Evolutionary conservation across 37 sponge, comb jelly and placozoan species (phyloP), one percentile per base, ranked within the genome.

Genomic region (Axinella damicornis): DNA sequence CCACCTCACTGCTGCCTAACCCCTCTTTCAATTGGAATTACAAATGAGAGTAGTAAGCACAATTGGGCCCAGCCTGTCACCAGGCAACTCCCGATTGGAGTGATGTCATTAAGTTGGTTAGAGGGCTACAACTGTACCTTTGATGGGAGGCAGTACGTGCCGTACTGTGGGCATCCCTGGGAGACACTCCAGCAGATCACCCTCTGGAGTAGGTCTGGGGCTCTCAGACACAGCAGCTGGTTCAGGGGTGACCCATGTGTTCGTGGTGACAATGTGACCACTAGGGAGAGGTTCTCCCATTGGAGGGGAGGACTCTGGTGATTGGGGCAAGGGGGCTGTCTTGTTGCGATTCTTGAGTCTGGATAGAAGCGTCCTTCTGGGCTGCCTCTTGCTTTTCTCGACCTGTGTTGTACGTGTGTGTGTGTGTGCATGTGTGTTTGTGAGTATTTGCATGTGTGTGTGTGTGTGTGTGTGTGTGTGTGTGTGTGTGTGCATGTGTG

Each of bases 301-400:
- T 27, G 31, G 32, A 32, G 68, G 27, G 68, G 68, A 33, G 68
- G 68, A 19, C 20, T 32, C 19, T 22, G 28, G 25, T 17, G 75
- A 55, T n/a, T 74, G 56, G 25, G 75, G 37, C 18, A 57, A 21
- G 15, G 75, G 85, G 20, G 59, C 69, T 33, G 66, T 85, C 40
- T 53, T 66, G 35, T 67, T 76, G 6, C 85, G 68, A 56, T 67
- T 76, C 59, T 85, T 85, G 18, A 85, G 59, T 31, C 85, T 39
- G 22, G 85, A 69, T 11, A 85, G 69, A 12, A 85, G 72, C 71
- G 28, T 82, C 16, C 25, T 68, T 1, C 54, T 62, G 17, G 31
- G 52, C 53, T 65, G 46, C 65, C 39, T 35, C 30, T 78, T 78
- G 24, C 17, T 25, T 17, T 33, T 74, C 19, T 71, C 71, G 19